Percentiles rank a stretch among this genome's conserved stretches.
phyloP scores from a whole-genome alignment of 2,113 vertebrate genomes.

The Hystrix cristata region DNA sequence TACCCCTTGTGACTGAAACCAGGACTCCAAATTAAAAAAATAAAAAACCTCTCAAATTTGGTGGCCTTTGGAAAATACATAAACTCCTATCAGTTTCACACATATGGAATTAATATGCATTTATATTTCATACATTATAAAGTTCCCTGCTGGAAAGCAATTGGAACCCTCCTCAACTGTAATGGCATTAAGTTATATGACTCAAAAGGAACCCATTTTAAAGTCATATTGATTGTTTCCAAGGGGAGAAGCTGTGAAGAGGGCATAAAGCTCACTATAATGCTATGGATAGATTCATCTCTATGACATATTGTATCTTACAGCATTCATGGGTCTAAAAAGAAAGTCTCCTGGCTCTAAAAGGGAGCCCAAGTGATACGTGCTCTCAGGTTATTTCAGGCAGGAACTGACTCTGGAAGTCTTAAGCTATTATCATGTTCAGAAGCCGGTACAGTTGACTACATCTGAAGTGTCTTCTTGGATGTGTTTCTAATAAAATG shows the following conservation, averaged over 20 bases:
- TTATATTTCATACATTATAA: conserved; percentile 17
- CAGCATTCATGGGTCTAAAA: background rate
- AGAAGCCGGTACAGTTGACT: background rate
- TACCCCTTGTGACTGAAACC: background rate
- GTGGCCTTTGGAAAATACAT: background rate
- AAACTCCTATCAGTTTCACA: background rate
- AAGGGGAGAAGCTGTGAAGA: background rate
- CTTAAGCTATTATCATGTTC: conserved; percentile 18
- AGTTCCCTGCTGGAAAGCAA: background rate
- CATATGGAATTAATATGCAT: background rate
- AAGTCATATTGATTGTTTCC: background rate
- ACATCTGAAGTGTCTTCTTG: conserved; percentile 54
- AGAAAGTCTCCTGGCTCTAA: background rate
- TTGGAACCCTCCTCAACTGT: background rate
- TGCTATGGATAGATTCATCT: background rate
- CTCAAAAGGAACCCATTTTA: background rate
- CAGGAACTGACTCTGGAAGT: background rate
- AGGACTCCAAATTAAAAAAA: background rate
- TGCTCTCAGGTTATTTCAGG: background rate
- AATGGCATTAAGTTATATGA: background rate
- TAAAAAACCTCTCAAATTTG: background rate
- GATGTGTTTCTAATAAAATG: conserved; percentile 13
- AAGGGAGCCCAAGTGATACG: background rate
- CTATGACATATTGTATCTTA: background rate
- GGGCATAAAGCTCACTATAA: background rate